Evolutionary conservation across 2,888 invertebrate species (phyloP).

Genomic region (Scrobipalpa costella): DNA sequence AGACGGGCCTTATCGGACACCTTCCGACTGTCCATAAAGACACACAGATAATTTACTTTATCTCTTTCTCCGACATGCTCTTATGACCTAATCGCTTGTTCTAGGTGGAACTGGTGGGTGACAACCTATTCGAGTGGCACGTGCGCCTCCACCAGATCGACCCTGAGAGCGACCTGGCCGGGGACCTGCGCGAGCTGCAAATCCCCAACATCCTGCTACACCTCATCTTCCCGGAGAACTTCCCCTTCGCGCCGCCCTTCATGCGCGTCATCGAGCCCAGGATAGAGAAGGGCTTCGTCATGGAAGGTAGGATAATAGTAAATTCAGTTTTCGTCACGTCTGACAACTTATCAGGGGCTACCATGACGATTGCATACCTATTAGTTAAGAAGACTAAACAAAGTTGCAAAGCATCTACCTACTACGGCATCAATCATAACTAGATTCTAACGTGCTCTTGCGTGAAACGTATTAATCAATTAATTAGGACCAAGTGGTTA

Average conservation of each 20-base stretch:
- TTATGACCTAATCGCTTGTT: constrained; percentile 16
- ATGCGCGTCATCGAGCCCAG: constrained; percentile 90
- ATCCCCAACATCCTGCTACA: constrained; percentile 89
- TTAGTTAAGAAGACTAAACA: too few species aligned
- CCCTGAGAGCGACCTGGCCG: constrained; percentile 91
- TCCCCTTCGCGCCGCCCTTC: constrained; percentile 94
- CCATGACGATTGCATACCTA: too few species aligned
- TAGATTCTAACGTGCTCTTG: too few species aligned
- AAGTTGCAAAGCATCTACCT: too few species aligned
- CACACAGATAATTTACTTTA: too few species aligned
- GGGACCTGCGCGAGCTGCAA: constrained; percentile 89
- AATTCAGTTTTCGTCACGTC: neutral
- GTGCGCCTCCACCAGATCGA: constrained; percentile 90
- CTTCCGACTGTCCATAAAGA: too few species aligned
- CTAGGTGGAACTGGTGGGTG: constrained; percentile 90
- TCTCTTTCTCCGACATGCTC: neutral
- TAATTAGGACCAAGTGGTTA: too few species aligned
- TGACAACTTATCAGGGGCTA: neutral
- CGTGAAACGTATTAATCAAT: too few species aligned
- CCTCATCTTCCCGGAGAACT: constrained; percentile 92
- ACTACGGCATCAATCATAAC: too few species aligned
- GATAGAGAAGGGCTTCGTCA: constrained; percentile 92
- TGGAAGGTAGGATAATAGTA: constrained; percentile 83
- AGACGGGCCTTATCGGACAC: too few species aligned
- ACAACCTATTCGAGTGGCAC: constrained; percentile 94